Conservation (phyloP, 2,113 vertebrate species). For the Cephalopterus ornatus region DNA sequence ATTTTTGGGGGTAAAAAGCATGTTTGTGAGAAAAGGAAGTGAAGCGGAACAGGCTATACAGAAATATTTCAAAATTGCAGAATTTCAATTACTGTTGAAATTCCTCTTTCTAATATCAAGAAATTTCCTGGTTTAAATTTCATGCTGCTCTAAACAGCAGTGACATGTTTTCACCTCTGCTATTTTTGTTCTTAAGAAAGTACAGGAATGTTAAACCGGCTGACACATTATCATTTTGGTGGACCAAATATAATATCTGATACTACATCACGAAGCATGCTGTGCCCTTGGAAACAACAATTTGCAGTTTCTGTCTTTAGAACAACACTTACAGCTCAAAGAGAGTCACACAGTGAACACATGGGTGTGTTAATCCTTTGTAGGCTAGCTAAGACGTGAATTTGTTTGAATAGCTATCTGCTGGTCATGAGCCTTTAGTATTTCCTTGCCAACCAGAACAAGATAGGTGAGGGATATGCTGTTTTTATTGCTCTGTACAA, state of each 20-base stretch:
- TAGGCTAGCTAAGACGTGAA: not conserved
- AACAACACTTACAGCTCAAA: not conserved
- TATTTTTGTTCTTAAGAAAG: not conserved
- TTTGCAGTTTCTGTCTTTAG: not conserved
- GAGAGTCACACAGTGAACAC: not conserved
- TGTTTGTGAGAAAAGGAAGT: not conserved
- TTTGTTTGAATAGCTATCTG: constrained; percentile 23
- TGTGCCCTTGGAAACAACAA: not conserved
- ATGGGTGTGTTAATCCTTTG: not conserved
- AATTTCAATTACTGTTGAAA: not conserved
- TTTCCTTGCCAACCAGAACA: not conserved
- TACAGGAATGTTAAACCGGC: not conserved
- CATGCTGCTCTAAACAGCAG: not conserved
- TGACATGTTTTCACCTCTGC: not conserved
- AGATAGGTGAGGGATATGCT: not conserved
- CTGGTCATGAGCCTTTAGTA: not conserved
- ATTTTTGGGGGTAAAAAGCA: not conserved
- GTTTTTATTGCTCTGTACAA: not conserved
- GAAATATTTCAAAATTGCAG: not conserved
- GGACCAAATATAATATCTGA: not conserved
- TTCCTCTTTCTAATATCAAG: not conserved
- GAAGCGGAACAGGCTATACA: not conserved
- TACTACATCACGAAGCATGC: not conserved
- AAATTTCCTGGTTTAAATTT: not conserved
- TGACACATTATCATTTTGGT: not conserved